phyloP scores from a whole-genome alignment of 2,888 invertebrate genomes.

The Petrolisthes manimaculis region DNA sequence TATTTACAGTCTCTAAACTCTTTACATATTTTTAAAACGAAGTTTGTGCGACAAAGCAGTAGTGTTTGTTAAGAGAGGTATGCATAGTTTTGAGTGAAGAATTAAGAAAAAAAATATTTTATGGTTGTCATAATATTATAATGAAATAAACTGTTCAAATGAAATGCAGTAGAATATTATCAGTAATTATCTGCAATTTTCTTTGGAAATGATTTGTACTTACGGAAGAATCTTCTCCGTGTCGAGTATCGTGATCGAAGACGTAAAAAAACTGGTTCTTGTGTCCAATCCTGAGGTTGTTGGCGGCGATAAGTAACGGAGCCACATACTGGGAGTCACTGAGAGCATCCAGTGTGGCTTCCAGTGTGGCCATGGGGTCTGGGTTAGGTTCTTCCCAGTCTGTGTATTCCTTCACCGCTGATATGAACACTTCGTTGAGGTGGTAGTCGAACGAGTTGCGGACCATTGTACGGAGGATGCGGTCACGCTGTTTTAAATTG shows the following conservation, averaged over 20 bases:
- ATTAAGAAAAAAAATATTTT: too few species aligned
- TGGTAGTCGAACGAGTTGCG: slow-evolving; percentile 82
- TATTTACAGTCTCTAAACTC: too few species aligned
- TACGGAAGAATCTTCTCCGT: not conserved
- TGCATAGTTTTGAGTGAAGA: too few species aligned
- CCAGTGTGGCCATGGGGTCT: slow-evolving; percentile 89
- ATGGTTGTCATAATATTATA: too few species aligned
- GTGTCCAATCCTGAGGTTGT: slow-evolving; percentile 39
- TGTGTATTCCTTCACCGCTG: slow-evolving; percentile 96
- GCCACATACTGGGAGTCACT: slow-evolving; percentile 96
- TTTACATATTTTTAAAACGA: too few species aligned
- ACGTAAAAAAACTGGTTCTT: slow-evolving; percentile 65
- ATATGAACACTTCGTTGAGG: slow-evolving; percentile 94
- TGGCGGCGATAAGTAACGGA: slow-evolving; percentile 76
- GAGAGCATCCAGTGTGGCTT: slow-evolving; percentile 89
- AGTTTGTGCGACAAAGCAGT: too few species aligned
- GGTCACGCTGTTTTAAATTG: slow-evolving; percentile 88
- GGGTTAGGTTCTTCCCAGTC: slow-evolving; percentile 95
- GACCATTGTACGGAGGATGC: slow-evolving; percentile 88
- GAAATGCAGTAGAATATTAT: too few species aligned
- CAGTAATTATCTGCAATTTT: too few species aligned
- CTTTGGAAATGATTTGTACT: not conserved
- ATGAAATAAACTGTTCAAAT: too few species aligned
- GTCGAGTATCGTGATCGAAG: slow-evolving; percentile 49
- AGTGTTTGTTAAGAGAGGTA: too few species aligned